Percentiles rank a stretch among this genome's conserved stretches.
These are phyloP conservation scores for Drosophila rubida DNA, from an alignment of 2,888 invertebrate genomes.

Conservation along the genomic window DNA sequence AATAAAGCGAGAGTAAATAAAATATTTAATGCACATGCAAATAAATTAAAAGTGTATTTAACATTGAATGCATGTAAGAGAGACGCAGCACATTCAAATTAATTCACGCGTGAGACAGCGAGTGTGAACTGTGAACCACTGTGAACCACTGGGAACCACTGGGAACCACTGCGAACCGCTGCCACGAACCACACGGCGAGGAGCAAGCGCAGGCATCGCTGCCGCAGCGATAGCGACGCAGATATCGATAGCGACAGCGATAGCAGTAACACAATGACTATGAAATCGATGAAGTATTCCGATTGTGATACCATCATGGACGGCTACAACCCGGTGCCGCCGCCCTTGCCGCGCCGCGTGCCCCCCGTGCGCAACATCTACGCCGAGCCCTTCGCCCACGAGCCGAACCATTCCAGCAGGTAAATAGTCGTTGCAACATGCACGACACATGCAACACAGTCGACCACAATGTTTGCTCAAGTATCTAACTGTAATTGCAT, in stretches of 20 bases:
- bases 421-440: too few relatives aligned
- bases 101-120: slow-evolving; percentile 8
- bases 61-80: slow-evolving; percentile 35
- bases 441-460: too few relatives aligned
- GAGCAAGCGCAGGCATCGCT: too few relatives aligned
- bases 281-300: slow-evolving; percentile 86
- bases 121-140: slow-evolving; percentile 12
- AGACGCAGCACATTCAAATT: background rate
- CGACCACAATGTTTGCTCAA: too few relatives aligned
- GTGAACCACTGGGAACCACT: background rate
- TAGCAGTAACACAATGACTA: slow-evolving; percentile 83
- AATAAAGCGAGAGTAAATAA: slow-evolving; percentile 13
- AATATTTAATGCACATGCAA: slow-evolving; percentile 42
- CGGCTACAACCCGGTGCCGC: slow-evolving; percentile 85
- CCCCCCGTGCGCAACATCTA: slow-evolving; percentile 85
- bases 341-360: slow-evolving; percentile 85
- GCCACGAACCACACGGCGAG: too few relatives aligned
- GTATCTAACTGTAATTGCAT: too few relatives aligned
- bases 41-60: slow-evolving; percentile 32
- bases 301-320: slow-evolving; percentile 86
- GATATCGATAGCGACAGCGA: background rate
- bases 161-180: too few relatives aligned
- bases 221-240: background rate
- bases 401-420: slow-evolving; percentile 85
- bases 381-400: slow-evolving; percentile 85